phyloP scores from a whole-genome alignment of 1,140 invertebrate genomes.

The Rhynchophorus ferrugineus region DNA sequence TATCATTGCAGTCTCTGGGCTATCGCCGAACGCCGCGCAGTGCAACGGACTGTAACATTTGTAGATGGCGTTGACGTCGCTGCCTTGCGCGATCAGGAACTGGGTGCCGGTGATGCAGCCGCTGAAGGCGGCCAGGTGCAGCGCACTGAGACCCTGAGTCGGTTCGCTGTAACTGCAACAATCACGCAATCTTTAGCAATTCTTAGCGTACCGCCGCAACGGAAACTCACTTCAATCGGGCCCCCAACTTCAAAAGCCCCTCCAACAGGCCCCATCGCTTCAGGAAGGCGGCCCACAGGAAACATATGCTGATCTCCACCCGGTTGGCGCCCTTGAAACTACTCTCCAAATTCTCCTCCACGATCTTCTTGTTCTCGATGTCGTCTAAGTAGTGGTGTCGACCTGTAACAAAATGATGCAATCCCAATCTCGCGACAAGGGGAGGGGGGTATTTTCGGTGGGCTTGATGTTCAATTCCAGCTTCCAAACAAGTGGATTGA shows the following conservation, averaged over 20 bases:
- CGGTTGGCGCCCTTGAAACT: conserved; percentile 47
- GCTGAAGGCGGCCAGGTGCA: conserved; percentile 71
- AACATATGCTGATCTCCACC: conserved; percentile 56
- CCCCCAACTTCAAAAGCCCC: conserved; percentile 52
- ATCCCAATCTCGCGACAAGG: no score
- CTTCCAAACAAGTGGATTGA: no score
- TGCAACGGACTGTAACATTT: conserved; percentile 69
- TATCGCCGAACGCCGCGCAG: conserved; percentile 73
- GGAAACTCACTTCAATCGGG: conserved; percentile 46
- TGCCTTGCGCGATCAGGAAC: conserved; percentile 58
- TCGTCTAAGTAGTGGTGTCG: conserved; percentile 59
- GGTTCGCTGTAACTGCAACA: conserved; percentile 55
- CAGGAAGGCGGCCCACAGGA: conserved; percentile 62
- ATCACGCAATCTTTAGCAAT: no score
- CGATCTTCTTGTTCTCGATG: conserved; percentile 55
- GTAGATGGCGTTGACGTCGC: conserved; percentile 57
- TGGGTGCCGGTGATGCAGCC: conserved; percentile 62
- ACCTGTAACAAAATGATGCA: conserved; percentile 32
- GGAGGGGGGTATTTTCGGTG: no score
- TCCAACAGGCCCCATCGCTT: conserved; percentile 57
- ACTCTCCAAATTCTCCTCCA: conserved; percentile 44
- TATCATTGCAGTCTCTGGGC: conserved; percentile 61
- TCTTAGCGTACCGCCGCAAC: no score
- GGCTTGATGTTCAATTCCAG: no score
- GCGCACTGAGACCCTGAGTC: conserved; percentile 56